Evolutionary conservation across 2,888 invertebrate genomes (phyloP).

Genomic region (Apoda limacodes): DNA sequence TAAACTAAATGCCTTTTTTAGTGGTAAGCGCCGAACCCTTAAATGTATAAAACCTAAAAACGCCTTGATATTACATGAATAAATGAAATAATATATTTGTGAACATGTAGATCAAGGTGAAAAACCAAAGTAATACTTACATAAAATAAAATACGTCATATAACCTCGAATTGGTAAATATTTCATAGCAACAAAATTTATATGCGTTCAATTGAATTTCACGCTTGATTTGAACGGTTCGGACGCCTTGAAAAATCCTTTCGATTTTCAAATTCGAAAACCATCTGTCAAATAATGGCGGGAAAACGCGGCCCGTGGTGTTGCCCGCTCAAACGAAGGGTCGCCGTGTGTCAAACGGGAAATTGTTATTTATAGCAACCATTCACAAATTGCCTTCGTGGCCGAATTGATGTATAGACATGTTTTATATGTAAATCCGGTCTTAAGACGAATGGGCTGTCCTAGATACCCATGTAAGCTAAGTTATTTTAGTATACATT

Average conservation of each 20-base stretch:
- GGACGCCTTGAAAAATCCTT: conserved; percentile 51
- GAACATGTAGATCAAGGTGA: too few species aligned
- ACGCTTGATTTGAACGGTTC: conserved; percentile 58
- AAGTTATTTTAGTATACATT: too few species aligned
- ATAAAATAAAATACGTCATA: too few species aligned
- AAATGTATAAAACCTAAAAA: too few species aligned
- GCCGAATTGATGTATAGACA: conserved; percentile 65
- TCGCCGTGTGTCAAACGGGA: conserved; percentile 62
- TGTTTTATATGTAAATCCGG: conserved; percentile 68
- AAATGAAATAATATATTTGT: too few species aligned
- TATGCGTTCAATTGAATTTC: conserved; percentile 63
- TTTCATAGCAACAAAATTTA: conserved; percentile 54
- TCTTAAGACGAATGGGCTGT: conserved; percentile 53
- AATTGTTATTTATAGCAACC: conserved; percentile 65
- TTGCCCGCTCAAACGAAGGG: conserved; percentile 45
- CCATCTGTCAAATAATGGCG: conserved; percentile 62
- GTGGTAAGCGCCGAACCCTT: too few species aligned
- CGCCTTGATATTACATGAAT: too few species aligned
- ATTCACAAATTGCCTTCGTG: conserved; percentile 68
- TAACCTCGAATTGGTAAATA: too few species aligned
- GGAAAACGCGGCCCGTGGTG: conserved; percentile 46
- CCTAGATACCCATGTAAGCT: conserved; percentile 56
- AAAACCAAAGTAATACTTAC: too few species aligned
- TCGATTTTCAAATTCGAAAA: conserved; percentile 50
- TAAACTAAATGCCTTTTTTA: too few species aligned